Evolutionary conservation across 2,113 vertebrate genomes (phyloP).

Genomic region (Dipodomys spectabilis): DNA sequence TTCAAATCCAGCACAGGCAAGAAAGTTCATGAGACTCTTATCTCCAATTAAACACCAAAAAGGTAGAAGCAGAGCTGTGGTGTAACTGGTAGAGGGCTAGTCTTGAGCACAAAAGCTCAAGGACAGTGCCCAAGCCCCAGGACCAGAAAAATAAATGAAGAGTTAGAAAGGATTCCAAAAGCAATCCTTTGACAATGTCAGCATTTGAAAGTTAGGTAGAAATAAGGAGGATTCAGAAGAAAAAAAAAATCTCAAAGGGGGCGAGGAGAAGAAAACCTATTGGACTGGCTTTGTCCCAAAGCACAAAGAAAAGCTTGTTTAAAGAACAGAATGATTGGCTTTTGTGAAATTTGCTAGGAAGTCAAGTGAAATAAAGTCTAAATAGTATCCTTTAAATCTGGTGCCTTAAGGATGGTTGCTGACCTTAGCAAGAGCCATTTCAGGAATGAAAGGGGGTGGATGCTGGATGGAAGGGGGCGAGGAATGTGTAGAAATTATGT

Average conservation of each 20-base stretch:
- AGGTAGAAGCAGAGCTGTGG: no score
- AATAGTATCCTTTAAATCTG: background rate
- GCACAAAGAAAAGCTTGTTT: constrained; percentile 56
- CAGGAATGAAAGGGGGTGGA: constrained; percentile 52
- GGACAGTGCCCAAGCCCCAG: no score
- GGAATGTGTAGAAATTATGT: constrained; percentile 15
- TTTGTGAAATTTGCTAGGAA: constrained; percentile 33
- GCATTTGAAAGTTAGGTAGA: background rate
- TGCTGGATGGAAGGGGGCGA: background rate
- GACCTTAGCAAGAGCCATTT: constrained; percentile 46
- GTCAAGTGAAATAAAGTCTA: background rate
- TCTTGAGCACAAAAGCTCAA: no score
- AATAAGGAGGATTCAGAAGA: background rate
- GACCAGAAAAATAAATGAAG: background rate
- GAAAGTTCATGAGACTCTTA: no score
- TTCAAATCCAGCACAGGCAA: no score
- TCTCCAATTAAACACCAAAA: no score
- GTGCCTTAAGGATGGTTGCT: background rate
- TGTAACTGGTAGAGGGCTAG: no score
- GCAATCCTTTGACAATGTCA: background rate
- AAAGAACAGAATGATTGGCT: background rate
- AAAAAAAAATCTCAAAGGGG: background rate
- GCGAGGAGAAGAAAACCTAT: background rate
- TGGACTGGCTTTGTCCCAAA: background rate
- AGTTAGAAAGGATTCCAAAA: constrained; percentile 8